Evolutionary conservation across 2,113 vertebrate species (phyloP), one percentile per base, ranked within the genome.

Genomic region (Catharus minimus): DNA sequence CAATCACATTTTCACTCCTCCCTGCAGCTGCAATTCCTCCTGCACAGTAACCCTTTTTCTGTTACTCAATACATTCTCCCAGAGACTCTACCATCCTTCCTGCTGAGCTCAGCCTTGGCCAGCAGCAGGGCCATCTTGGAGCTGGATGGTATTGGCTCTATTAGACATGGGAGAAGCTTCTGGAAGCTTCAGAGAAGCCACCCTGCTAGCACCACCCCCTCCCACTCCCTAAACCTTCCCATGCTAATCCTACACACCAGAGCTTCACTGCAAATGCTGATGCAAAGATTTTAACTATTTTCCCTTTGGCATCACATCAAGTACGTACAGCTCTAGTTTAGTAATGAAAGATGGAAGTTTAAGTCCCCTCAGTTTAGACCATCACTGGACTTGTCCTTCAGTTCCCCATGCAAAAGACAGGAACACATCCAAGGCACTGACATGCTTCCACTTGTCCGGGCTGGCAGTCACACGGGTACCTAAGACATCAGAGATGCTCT

Each of bases 101-200:
- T 52, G 60, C 60, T 44, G 38, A 38, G 38, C 52, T 38, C 27
- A 49, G 58, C 36, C 75, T 19, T 8, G 19, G 50, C 66, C 75
- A 65, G 67, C 22, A 20, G 36, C 1, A 0, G 32, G 15, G 22
- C 20, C 5, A 1, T 30, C 47, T 20, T 30, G 16, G 20, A 47
- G 17, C 24, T 0, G 1, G 28, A 12, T 30, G 13, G 28, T 19
- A 20, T 3, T 41, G 56, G 9, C 28, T 47, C 73, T 7, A 0
- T 0, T 10, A 11, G 38, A 66, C 52, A 44, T 2, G 19, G 38
- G 27, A 71, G 32, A 72, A 88, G 75, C 23, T 58, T 24, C 85
- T 58, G 52, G 67, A 64, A 72, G 26, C 43, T 50, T 23, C 84
- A 57, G 32, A 65, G 43, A 57, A 36, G 38, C 22, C 38, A 23